Percentiles rank a stretch among this genome's conserved stretches.
Conservation (phyloP, 1,140 invertebrate genomes). For the Musca vetustissima region DNA sequence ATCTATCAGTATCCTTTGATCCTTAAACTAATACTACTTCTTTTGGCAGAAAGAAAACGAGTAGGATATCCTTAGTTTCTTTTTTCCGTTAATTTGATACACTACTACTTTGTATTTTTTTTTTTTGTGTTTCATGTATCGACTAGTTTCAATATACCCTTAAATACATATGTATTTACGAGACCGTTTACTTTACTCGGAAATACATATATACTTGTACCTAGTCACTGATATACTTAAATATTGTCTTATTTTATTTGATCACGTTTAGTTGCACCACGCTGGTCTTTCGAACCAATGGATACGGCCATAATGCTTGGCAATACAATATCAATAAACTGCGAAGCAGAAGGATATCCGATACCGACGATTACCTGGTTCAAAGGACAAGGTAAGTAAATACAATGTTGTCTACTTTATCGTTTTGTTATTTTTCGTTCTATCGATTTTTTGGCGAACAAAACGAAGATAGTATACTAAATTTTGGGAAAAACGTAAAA, state of each 20-base stretch:
- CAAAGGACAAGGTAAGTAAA: conserved; percentile 59
- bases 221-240: conserved; percentile 33
- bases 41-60: too few species aligned
- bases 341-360: conserved; percentile 78
- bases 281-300: conserved; percentile 79
- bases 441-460: too few species aligned
- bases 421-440: not conserved
- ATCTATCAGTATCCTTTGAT: too few species aligned
- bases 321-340: conserved; percentile 72
- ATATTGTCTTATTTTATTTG: conserved; percentile 22
- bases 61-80: not conserved
- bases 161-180: not conserved
- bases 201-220: too few species aligned
- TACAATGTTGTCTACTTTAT: not conserved
- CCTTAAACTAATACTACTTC: too few species aligned
- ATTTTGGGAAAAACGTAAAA: too few species aligned
- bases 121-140: not conserved
- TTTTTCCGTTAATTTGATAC: conserved; percentile 9
- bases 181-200: conserved; percentile 27
- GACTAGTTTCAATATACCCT: not conserved
- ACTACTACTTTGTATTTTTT: conserved; percentile 24
- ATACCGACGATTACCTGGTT: conserved; percentile 73
- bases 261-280: conserved; percentile 71
- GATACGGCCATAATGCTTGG: conserved; percentile 76
- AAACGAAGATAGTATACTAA: too few species aligned